Percentiles rank a stretch among this genome's conserved stretches.
These are phyloP conservation scores for Tiphia femorata DNA, from an alignment of 2,888 invertebrate genomes.

Conservation along the genomic window DNA sequence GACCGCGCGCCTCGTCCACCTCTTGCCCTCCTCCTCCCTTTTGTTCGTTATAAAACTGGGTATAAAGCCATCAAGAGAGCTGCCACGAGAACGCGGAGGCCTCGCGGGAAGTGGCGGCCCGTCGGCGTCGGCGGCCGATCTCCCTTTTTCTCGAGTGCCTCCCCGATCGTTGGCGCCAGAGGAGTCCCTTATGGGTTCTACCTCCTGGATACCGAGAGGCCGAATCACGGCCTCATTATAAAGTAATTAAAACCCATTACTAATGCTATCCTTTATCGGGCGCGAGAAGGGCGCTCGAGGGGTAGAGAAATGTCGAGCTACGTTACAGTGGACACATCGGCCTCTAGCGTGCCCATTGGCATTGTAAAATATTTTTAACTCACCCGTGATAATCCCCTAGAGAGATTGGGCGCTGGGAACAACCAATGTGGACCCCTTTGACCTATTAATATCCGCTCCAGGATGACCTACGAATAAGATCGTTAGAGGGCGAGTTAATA, in stretches of 20 bases:
- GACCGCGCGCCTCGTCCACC: conserved; percentile 13
- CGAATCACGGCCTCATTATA: conserved; percentile 66
- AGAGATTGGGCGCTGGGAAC: conserved; percentile 29
- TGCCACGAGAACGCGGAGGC: conserved; percentile 43
- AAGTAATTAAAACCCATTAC: conserved; percentile 69
- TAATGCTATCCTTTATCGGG: conserved; percentile 65
- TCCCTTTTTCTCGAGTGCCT: conserved; percentile 30
- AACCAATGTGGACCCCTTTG: conserved; percentile 24
- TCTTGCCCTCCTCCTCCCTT: too few relatives aligned
- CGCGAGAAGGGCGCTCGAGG: conserved; percentile 34
- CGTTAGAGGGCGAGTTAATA: conserved; percentile 38
- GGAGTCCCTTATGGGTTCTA: too few relatives aligned
- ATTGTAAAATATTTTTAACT: conserved; percentile 49
- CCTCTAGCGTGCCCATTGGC: too few relatives aligned
- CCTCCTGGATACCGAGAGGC: too few relatives aligned
- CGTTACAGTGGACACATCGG: too few relatives aligned
- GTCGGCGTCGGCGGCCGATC: conserved; percentile 30
- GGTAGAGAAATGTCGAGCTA: conserved; percentile 55
- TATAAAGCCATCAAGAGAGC: conserved; percentile 53
- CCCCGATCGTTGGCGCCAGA: conserved; percentile 58
- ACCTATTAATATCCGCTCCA: conserved; percentile 62
- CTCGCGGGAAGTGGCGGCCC: too few relatives aligned
- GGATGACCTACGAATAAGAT: conserved; percentile 49
- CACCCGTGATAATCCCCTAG: conserved; percentile 55
- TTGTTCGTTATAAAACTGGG: conserved; percentile 44